Evolutionary conservation across 2,888 invertebrate genomes (phyloP).

Genomic region (Leptopilina drosophilae): DNA sequence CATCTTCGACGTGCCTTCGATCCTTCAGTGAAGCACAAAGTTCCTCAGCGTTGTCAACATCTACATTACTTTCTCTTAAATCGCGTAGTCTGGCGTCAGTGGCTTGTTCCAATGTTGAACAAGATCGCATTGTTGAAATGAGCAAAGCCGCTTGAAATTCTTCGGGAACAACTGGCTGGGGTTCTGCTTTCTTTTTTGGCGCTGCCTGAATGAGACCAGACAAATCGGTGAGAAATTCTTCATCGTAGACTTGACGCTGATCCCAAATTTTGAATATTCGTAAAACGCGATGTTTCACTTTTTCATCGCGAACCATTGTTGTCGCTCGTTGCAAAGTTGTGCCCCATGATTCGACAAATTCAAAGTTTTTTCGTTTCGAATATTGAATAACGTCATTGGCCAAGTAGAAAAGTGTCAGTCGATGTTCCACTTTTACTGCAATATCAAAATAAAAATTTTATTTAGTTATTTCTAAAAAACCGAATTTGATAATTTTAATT

Average conservation of each 20-base stretch:
- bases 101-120: constrained; percentile 72
- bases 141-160: constrained; percentile 85
- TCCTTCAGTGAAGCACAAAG: constrained; percentile 91
- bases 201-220: constrained; percentile 89
- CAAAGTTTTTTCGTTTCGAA: constrained; percentile 93
- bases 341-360: constrained; percentile 95
- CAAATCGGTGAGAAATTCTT: constrained; percentile 92
- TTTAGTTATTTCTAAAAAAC: neutral
- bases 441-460: constrained; percentile 33
- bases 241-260: constrained; percentile 93
- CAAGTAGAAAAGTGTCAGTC: constrained; percentile 93
- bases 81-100: constrained; percentile 73
- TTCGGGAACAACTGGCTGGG: constrained; percentile 78
- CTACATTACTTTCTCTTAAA: constrained; percentile 84
- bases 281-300: constrained; percentile 90
- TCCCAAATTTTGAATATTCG: constrained; percentile 98
- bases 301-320: constrained; percentile 92
- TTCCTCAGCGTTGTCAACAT: constrained; percentile 87
- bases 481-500: too few relatives aligned
- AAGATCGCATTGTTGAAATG: constrained; percentile 74
- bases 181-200: constrained; percentile 83
- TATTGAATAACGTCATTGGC: constrained; percentile 99
- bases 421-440: constrained; percentile 88
- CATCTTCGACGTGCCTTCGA: constrained; percentile 90
- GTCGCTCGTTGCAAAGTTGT: constrained; percentile 94